Percentiles rank a stretch among this genome's conserved stretches.
Evolutionary conservation across 2,113 vertebrate genomes (phyloP).

Genomic region (Myotis brandtii): DNA sequence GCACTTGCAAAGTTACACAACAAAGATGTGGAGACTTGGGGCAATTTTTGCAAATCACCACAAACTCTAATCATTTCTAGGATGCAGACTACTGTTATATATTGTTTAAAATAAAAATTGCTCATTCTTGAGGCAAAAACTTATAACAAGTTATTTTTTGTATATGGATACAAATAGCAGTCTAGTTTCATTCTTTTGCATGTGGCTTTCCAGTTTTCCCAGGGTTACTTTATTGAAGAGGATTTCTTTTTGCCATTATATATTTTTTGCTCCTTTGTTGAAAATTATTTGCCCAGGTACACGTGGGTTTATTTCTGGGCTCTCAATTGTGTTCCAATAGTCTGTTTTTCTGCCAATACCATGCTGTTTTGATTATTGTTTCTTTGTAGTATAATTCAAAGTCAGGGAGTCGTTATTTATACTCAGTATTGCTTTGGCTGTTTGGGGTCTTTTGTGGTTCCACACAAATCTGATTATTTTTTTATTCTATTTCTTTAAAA

Average conservation of each 20-base stretch:
- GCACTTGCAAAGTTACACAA: background rate
- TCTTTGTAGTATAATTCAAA: background rate
- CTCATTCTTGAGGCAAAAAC: slow-evolving; percentile 52
- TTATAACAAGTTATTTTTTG: background rate
- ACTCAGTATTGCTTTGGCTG: too few relatives aligned
- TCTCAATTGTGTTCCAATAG: background rate
- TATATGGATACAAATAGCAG: background rate
- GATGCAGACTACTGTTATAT: background rate
- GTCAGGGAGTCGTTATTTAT: background rate
- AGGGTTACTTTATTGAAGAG: background rate
- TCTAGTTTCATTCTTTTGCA: background rate
- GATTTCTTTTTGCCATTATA: background rate
- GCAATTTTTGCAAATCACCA: background rate
- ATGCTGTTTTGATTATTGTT: background rate
- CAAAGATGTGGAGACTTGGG: background rate
- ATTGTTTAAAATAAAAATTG: slow-evolving; percentile 26
- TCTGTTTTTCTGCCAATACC: background rate
- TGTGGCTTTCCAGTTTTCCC: background rate
- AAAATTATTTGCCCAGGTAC: background rate
- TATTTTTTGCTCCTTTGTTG: background rate
- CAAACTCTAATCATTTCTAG: background rate
- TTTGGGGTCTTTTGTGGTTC: background rate
- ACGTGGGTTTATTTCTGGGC: background rate
- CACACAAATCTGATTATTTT: background rate
- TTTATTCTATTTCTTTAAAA: background rate